A percentile compares a stretch with the other conserved stretches of the same genome.
phyloP scores from a whole-genome alignment of 2,888 invertebrate species.

The Lapara coniferarum region DNA sequence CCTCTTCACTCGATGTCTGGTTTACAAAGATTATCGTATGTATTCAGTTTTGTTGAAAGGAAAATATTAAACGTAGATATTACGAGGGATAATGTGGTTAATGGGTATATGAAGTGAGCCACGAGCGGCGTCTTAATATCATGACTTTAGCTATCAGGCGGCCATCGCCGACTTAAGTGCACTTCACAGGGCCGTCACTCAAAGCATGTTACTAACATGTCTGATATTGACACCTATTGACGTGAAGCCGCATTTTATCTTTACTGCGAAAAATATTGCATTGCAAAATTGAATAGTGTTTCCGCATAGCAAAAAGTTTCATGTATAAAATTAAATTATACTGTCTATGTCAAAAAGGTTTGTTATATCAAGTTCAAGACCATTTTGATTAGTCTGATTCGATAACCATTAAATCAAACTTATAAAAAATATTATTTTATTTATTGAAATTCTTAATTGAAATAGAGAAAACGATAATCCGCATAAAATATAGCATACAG shows the following conservation, averaged over 20 bases:
- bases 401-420: too few relatives aligned
- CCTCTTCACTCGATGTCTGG: conserved; percentile 31
- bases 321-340: too few relatives aligned
- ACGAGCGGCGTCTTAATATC: conserved; percentile 44
- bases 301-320: background rate
- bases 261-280: background rate
- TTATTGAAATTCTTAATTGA: too few relatives aligned
- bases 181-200: conserved; percentile 58
- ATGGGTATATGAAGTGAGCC: conserved; percentile 20
- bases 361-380: too few relatives aligned
- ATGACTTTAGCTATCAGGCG: conserved; percentile 48
- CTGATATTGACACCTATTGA: conserved; percentile 50
- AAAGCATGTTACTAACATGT: conserved; percentile 50
- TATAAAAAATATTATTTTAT: too few relatives aligned
- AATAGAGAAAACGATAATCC: background rate
- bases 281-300: background rate
- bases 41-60: background rate
- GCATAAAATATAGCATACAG: background rate
- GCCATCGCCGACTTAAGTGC: conserved; percentile 57
- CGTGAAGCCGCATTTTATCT: conserved; percentile 30
- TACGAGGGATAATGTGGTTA: conserved; percentile 20
- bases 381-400: too few relatives aligned
- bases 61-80: conserved; percentile 9
- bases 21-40: conserved; percentile 9
- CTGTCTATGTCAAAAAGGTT: too few relatives aligned